Base-by-base conservation (phyloP, 1,140 invertebrate genomes). In the Pachyrhynchus sulphureomaculatus region DNA sequence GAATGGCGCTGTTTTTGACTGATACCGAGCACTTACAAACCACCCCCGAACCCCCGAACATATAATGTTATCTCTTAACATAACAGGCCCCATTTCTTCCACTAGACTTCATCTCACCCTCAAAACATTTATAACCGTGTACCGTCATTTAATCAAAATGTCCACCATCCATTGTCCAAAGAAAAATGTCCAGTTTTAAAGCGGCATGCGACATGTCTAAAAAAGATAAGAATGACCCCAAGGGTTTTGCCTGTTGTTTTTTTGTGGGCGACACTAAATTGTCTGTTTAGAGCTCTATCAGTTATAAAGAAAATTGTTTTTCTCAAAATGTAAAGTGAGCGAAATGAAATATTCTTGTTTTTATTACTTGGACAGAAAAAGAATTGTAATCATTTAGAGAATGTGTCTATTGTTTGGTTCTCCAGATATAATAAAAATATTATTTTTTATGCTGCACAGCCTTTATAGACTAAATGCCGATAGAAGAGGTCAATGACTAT, bases 181-280 rank as follows among this genome's bases (percentile, higher is more conserved):
- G 56, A 51, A 51, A 49, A 59, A 59, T 51, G 56, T 59, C 56
- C 56, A 59, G 56, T 59, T 49, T 51, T 48, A 58, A 58, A 56
- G 42, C 17, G 26, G 6, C 26, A 29, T 29, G 26, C 26, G 52
- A 42, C 41, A 44, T 55, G 53, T 44, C 41, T 44, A 44, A 45
- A 45, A 24, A 23, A 55, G 53, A 55, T 55, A 55, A 55, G 53
- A 26, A 12, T 41, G 33, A 37, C 51, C 21, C 18, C 26, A 41
- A 23, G 21, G 51, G 34, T 12, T 51, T 32, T 10, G 4, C 6
- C 39, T 5, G 8, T 6, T 29, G 8, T 4, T 20, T 42, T 15
- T 41, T 42, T 42, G 18, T 15, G 39, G 18, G 39, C 8, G 15
- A 18, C 15, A 12, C 39, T 42, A 42, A 42, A 42, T 42, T 42